These are phyloP conservation scores for Peribatodes rhomboidaria DNA, from an alignment of 2,888 invertebrate species.

Conservation along the genomic window DNA sequence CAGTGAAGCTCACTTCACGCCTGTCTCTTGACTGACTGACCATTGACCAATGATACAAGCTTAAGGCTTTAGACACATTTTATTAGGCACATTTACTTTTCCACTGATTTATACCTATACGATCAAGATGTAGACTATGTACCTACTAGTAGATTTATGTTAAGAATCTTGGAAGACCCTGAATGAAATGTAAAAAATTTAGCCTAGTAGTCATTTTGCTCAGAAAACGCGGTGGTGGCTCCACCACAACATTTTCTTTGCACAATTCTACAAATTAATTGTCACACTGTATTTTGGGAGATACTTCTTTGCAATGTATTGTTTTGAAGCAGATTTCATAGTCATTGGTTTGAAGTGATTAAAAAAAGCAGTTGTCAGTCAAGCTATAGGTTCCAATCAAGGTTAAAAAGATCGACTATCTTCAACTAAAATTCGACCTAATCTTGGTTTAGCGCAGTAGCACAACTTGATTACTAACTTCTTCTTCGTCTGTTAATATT, in stretches of 20 bases:
- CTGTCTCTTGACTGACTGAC: slow-evolving; percentile 38
- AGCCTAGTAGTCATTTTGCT: no score
- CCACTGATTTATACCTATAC: no score
- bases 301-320: no score
- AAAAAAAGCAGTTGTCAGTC: neutral
- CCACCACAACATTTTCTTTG: no score
- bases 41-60: neutral
- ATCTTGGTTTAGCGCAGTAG: slow-evolving; percentile 42
- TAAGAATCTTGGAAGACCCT: no score
- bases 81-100: neutral
- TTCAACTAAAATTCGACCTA: slow-evolving; percentile 11
- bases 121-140: no score
- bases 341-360: neutral
- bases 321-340: no score
- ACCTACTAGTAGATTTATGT: no score
- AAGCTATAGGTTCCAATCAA: neutral
- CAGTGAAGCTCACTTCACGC: slow-evolving; percentile 65
- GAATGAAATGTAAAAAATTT: no score
- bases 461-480: slow-evolving; percentile 33
- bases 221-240: no score
- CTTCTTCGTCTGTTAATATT: neutral
- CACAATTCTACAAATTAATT: no score
- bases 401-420: slow-evolving; percentile 5
- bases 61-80: neutral
- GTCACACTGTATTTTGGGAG: no score